Evolutionary conservation across 2,113 vertebrate genomes (phyloP).

Genomic region (Cyanocitta stelleri): DNA sequence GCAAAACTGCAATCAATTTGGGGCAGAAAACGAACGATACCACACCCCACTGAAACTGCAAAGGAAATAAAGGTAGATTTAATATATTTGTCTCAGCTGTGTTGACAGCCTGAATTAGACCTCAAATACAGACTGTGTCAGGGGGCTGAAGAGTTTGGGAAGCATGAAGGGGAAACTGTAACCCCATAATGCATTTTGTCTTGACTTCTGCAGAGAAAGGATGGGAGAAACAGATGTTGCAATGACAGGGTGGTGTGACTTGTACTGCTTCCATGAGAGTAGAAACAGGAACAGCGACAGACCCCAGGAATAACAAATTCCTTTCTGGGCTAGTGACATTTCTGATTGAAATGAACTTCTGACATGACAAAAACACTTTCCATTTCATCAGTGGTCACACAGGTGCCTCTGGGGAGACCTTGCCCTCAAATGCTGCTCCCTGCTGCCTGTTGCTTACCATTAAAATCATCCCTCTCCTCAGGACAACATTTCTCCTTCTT

Average conservation of each 20-base stretch:
- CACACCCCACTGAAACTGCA: background rate
- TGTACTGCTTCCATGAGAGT: background rate
- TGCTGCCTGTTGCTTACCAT: background rate
- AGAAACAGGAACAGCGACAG: background rate
- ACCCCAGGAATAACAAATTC: background rate
- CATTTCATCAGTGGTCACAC: background rate
- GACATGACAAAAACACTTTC: background rate
- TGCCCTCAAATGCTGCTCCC: background rate
- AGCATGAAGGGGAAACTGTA: background rate
- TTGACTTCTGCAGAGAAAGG: background rate
- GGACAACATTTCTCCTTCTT: background rate
- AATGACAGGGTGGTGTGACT: accelerated
- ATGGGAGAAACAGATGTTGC: background rate
- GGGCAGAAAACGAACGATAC: background rate
- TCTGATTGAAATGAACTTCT: background rate
- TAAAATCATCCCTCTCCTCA: background rate
- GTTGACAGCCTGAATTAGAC: background rate
- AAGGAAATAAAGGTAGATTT: conserved; percentile 12
- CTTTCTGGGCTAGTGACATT: background rate
- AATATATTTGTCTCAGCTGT: background rate
- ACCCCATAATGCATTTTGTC: background rate
- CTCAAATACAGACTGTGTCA: background rate
- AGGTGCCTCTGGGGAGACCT: background rate
- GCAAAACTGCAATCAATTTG: background rate
- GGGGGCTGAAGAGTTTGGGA: background rate